Conservation (phyloP, 2,888 invertebrate genomes). For the Thalpophila matura region DNA sequence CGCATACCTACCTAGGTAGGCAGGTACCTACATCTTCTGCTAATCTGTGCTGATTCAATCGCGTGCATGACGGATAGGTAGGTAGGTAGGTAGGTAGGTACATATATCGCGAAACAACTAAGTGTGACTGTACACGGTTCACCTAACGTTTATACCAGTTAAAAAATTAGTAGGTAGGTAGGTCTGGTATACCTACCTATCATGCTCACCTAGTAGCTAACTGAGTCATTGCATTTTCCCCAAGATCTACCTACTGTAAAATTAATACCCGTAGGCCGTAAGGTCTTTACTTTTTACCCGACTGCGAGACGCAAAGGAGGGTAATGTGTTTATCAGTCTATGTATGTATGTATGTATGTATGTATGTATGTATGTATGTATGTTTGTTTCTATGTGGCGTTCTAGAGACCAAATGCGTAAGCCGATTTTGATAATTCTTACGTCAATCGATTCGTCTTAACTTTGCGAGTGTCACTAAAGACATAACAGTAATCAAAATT, state of each 20-base stretch:
- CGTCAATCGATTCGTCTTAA: no score
- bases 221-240: conserved; percentile 31
- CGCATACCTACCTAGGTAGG: not conserved
- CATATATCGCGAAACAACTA: conserved; percentile 21
- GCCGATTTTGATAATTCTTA: no score
- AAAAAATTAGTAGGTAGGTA: conserved; percentile 29
- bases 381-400: no score
- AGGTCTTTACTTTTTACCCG: not conserved
- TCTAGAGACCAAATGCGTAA: no score
- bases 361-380: no score
- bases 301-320: not conserved
- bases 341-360: no score
- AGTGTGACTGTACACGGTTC: conserved; percentile 24
- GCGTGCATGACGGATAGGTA: conserved; percentile 22
- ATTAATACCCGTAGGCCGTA: conserved; percentile 36
- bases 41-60: conserved; percentile 46
- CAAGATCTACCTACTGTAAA: conserved; percentile 38
- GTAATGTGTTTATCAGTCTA: no score
- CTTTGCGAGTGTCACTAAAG: no score
- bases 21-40: conserved; percentile 18
- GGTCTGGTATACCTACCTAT: no score
- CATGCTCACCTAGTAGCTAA: conserved; percentile 16
- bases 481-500: no score
- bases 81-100: no score
- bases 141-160: conserved; percentile 17